A percentile compares a stretch with the other conserved stretches of the same genome.
Conservation (phyloP, 2,113 vertebrate species). For the Sturnus vulgaris region DNA sequence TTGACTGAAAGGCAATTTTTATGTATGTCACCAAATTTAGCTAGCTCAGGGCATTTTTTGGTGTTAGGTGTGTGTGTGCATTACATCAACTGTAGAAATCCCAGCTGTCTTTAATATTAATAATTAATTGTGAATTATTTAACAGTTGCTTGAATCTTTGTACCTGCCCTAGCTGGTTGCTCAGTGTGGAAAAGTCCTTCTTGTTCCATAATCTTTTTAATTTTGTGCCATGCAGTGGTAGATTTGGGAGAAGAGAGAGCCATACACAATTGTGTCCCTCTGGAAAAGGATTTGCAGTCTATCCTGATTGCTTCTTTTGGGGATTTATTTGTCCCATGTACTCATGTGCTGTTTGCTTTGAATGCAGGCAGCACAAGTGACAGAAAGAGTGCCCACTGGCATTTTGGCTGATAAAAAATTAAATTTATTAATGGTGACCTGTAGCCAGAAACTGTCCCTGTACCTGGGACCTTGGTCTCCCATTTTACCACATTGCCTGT, state of each 20-base stretch:
- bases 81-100: background rate
- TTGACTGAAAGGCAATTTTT: background rate
- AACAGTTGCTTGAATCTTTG: background rate
- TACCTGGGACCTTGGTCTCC: background rate
- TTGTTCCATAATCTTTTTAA: background rate
- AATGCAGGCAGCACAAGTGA: background rate
- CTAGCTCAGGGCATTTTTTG: background rate
- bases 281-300: background rate
- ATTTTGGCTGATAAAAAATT: background rate
- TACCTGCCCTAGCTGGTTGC: background rate
- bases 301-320: background rate
- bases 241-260: background rate
- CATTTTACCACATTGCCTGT: background rate
- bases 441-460: background rate
- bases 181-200: background rate
- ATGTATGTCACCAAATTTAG: background rate
- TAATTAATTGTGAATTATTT: background rate
- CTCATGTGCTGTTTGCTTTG: background rate
- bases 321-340: background rate
- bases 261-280: rapidly evolving
- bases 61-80: background rate
- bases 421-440: background rate
- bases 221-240: background rate
- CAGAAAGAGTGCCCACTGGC: background rate
- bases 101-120: background rate